Evolutionary conservation across 2,113 vertebrate genomes (phyloP).

Genomic region (Pituophis catenifer): DNA sequence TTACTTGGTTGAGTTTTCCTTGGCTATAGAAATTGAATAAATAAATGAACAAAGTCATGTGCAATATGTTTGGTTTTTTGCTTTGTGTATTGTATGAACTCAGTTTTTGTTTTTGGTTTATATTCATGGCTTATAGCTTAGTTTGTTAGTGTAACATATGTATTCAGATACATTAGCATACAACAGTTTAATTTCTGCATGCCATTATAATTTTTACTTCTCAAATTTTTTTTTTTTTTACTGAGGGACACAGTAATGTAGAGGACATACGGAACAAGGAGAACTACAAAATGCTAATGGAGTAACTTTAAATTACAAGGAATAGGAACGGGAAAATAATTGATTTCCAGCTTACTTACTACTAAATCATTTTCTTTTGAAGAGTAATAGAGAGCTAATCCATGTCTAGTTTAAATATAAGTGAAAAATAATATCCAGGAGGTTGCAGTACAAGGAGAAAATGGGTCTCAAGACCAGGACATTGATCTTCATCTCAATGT

Average conservation of each 20-base stretch:
- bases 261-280: background rate
- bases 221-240: background rate
- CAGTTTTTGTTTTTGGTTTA: background rate
- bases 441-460: background rate
- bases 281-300: background rate
- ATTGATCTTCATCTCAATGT: background rate
- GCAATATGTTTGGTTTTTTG: background rate
- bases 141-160: background rate
- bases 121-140: background rate
- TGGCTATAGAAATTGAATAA: background rate
- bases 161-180: background rate
- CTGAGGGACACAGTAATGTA: background rate
- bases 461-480: background rate
- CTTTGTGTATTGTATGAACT: background rate
- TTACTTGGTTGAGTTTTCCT: background rate
- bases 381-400: background rate
- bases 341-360: background rate
- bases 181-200: background rate
- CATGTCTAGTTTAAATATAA: background rate
- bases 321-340: background rate
- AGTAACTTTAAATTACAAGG: background rate
- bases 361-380: background rate
- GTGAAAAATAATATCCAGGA: background rate
- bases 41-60: background rate
- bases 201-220: background rate